Evolutionary conservation across 2,113 vertebrate genomes (phyloP).

Genomic region (Lota lota): DNA sequence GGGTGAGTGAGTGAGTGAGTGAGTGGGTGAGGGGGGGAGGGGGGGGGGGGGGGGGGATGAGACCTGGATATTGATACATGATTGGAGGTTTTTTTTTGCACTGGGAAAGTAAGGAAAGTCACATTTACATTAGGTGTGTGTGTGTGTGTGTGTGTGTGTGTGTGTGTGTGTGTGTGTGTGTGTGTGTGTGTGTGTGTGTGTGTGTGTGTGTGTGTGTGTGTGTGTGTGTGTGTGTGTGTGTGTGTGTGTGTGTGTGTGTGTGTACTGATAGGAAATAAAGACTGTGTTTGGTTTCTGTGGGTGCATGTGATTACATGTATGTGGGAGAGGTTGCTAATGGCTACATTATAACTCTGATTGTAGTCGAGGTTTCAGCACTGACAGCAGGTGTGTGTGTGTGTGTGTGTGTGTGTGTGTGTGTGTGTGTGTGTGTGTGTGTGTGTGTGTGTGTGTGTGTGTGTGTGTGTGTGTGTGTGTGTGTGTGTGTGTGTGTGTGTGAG

Average conservation of each 20-base stretch:
- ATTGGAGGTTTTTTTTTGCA: neutral
- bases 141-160: conserved; percentile 1
- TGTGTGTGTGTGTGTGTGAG: neutral
- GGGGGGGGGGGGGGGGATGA: neutral
- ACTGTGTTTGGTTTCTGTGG: too few relatives aligned
- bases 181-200: too few relatives aligned
- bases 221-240: too few relatives aligned
- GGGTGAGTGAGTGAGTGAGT: too few relatives aligned
- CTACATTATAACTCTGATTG: too few relatives aligned
- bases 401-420: neutral
- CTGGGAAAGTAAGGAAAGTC: neutral
- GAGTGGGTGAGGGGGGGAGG: too few relatives aligned
- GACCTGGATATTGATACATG: neutral
- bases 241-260: too few relatives aligned
- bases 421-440: neutral
- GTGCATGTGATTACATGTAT: too few relatives aligned
- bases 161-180: neutral
- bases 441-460: neutral
- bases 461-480: neutral
- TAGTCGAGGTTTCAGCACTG: too few relatives aligned
- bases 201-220: too few relatives aligned
- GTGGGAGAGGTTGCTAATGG: too few relatives aligned
- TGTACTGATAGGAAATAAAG: too few relatives aligned
- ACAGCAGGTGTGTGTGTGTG: neutral
- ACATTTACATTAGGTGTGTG: neutral